Conservation (phyloP, 2,888 invertebrate genomes). For the Caenorhabditis wallacei region DNA sequence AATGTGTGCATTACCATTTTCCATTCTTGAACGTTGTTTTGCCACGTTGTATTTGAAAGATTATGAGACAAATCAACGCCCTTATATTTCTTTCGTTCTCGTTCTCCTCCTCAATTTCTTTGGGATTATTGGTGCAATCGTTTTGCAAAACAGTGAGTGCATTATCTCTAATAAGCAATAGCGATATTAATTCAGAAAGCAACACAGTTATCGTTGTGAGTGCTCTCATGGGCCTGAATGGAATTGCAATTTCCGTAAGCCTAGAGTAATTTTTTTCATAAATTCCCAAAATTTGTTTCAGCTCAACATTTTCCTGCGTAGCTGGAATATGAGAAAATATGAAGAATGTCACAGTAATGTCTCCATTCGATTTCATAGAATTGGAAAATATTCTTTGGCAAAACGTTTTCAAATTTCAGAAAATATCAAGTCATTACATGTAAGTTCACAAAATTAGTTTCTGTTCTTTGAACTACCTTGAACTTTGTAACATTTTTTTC, state of each 20-base stretch:
- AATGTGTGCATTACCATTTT: conserved; percentile 46
- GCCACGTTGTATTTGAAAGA: conserved; percentile 35
- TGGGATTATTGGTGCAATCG: conserved; percentile 21
- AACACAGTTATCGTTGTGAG: conserved; percentile 28
- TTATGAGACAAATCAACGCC: conserved; percentile 43
- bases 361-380: neutral
- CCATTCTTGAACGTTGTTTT: conserved; percentile 47
- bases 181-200: conserved; percentile 28
- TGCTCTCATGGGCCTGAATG: conserved; percentile 14
- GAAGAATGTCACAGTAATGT: conserved; percentile 19
- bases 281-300: neutral
- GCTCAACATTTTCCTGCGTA: conserved; percentile 18
- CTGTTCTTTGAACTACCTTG: too few species aligned
- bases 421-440: conserved; percentile 40
- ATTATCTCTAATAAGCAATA: neutral
- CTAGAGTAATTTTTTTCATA: too few species aligned
- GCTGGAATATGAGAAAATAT: conserved; percentile 36
- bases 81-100: conserved; percentile 26
- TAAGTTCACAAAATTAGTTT: neutral
- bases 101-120: conserved; percentile 21
- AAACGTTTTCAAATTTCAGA: conserved; percentile 43
- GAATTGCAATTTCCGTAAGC: conserved; percentile 23
- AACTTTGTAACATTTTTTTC: neutral
- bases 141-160: conserved; percentile 31
- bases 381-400: conserved; percentile 41